Conservation (phyloP, 1,140 invertebrate genomes). For the Atta texana region DNA sequence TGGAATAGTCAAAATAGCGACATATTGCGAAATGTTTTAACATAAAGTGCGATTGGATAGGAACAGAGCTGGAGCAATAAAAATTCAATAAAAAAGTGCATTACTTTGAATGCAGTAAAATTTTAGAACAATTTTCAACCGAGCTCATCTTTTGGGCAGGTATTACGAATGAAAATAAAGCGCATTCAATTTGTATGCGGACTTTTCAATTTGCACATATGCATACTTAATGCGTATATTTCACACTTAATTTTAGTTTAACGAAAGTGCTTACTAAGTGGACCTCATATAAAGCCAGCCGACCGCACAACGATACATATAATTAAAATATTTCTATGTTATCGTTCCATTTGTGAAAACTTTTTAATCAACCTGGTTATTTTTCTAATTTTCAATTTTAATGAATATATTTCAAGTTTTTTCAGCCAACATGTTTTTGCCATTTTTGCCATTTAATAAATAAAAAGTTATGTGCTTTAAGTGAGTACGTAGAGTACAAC, state of each 20-base stretch:
- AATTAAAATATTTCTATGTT: constrained; percentile 31
- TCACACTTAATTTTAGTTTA: constrained; percentile 60
- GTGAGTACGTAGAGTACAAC: neutral
- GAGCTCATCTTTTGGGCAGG: constrained; percentile 20
- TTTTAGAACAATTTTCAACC: constrained; percentile 51
- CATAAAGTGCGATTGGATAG: neutral
- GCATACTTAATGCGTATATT: constrained; percentile 52
- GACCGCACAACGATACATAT: neutral
- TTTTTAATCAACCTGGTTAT: constrained; percentile 27
- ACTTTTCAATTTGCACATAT: constrained; percentile 60
- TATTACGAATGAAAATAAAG: constrained; percentile 51
- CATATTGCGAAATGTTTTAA: constrained; percentile 11
- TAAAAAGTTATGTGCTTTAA: neutral
- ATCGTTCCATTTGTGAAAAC: constrained; percentile 9
- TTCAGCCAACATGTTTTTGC: neutral
- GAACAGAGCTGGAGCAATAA: neutral
- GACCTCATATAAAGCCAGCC: constrained; percentile 2
- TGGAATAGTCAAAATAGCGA: constrained; percentile 25
- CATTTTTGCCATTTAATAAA: constrained; percentile 18
- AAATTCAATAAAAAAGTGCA: constrained; percentile 51
- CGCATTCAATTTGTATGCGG: constrained; percentile 54
- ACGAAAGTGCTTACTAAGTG: constrained; percentile 43
- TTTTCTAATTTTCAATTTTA: constrained; percentile 28
- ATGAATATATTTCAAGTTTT: neutral
- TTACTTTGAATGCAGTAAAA: constrained; percentile 52